Conservation (phyloP, 2,888 invertebrate genomes). For the Crossocerus cetratus region DNA sequence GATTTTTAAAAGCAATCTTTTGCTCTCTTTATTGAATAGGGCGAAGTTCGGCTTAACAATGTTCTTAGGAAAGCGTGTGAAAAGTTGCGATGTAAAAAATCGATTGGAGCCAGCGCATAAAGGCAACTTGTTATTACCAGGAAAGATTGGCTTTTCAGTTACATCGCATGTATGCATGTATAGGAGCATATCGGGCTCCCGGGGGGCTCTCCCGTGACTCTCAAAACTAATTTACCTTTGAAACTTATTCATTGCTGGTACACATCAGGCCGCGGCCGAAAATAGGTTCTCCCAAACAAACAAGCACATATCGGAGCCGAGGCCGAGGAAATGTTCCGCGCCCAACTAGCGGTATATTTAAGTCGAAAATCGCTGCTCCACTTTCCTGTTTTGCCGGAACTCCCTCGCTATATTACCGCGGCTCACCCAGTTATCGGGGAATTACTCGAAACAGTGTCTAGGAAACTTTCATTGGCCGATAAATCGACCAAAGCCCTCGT, state of each 20-base stretch:
- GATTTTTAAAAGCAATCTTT: too few relatives aligned
- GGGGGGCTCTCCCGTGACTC: not conserved
- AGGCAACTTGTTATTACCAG: too few relatives aligned
- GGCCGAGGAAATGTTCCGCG: not conserved
- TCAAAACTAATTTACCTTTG: not conserved
- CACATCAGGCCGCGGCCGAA: not conserved
- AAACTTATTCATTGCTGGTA: not conserved
- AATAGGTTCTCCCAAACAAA: slow-evolving; percentile 2
- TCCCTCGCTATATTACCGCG: not conserved
- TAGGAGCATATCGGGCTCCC: not conserved
- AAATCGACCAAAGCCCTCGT: not conserved
- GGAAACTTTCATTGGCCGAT: not conserved
- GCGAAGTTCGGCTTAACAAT: too few relatives aligned
- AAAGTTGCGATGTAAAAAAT: too few relatives aligned
- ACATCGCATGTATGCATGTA: not conserved
- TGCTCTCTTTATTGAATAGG: too few relatives aligned
- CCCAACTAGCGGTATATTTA: not conserved
- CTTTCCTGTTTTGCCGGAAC: slow-evolving; percentile 3
- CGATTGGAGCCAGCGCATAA: too few relatives aligned
- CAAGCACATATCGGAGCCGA: not conserved
- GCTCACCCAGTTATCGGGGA: not conserved
- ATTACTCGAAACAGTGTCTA: not conserved
- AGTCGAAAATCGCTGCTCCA: not conserved
- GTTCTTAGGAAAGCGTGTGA: too few relatives aligned
- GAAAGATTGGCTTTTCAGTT: too few relatives aligned